Evolutionary conservation across 1,140 invertebrate genomes (phyloP).

Genomic region (Neodiprion fabricii): DNA sequence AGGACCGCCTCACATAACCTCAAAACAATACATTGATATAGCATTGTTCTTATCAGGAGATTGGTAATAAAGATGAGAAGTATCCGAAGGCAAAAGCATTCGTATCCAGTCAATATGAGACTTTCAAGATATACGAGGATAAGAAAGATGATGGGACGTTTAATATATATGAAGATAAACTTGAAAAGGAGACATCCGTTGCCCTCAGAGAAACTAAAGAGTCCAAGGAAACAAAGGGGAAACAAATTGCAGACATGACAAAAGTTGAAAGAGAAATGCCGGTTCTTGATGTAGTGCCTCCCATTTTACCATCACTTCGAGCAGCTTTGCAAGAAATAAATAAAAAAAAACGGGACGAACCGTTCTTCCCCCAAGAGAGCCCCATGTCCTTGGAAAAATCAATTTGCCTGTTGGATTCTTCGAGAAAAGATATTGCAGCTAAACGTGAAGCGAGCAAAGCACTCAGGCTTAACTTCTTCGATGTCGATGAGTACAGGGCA

Average conservation of each 20-base stretch:
- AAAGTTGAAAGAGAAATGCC: conserved; percentile 52
- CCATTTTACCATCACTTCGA: conserved; percentile 31
- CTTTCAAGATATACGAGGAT: conserved; percentile 64
- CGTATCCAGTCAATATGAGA: conserved; percentile 37
- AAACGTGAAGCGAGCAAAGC: conserved; percentile 47
- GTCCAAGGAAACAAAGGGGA: conserved; percentile 55
- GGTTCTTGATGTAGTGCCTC: conserved; percentile 48
- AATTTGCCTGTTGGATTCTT: conserved; percentile 41
- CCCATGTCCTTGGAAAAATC: conserved; percentile 61
- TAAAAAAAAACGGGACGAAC: conserved; percentile 27
- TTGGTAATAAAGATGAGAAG: conserved; percentile 58
- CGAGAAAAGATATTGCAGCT: conserved; percentile 38
- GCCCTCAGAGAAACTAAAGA: conserved; percentile 48
- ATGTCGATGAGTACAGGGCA: conserved; percentile 78
- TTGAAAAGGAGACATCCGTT: conserved; percentile 59
- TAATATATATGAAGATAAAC: conserved; percentile 75
- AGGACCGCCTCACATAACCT: not conserved
- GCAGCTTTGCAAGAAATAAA: conserved; percentile 39
- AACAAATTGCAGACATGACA: conserved; percentile 50
- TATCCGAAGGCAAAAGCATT: conserved; percentile 48
- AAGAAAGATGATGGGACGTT: conserved; percentile 59
- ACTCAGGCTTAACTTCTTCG: conserved; percentile 65
- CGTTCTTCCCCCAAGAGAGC: conserved; percentile 36
- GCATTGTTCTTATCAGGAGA: conserved; percentile 41
- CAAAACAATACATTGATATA: conserved; percentile 4